These are phyloP conservation scores for Bombus haemorrhoidalis DNA, from an alignment of 1,140 invertebrate genomes.

Conservation along the genomic window DNA sequence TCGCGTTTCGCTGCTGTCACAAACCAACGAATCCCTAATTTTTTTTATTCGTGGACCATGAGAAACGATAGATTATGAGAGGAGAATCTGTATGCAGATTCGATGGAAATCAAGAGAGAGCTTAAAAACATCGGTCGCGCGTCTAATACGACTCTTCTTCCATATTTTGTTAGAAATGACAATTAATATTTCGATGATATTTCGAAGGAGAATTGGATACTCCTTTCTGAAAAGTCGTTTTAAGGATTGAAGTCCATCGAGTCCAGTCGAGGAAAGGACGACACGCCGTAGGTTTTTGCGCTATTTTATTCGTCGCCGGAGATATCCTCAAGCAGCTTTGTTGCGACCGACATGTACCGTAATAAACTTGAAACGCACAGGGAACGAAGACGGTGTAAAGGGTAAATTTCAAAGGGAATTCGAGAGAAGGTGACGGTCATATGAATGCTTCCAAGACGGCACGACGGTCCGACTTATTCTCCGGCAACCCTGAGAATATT, in stretches of 20 bases:
- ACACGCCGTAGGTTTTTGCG: slow-evolving; percentile 36
- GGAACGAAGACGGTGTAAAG: slow-evolving; percentile 64
- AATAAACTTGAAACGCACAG: slow-evolving; percentile 56
- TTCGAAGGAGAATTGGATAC: too few species aligned
- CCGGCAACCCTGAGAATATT: slow-evolving; percentile 56
- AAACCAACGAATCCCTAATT: slow-evolving; percentile 18
- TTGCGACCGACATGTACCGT: slow-evolving; percentile 11
- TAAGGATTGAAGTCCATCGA: neutral
- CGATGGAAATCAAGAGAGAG: neutral
- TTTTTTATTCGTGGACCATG: neutral
- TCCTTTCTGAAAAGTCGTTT: too few species aligned
- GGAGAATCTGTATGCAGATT: neutral
- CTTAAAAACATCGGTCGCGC: neutral
- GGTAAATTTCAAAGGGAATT: slow-evolving; percentile 80
- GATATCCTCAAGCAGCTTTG: slow-evolving; percentile 38
- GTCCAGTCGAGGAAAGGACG: neutral
- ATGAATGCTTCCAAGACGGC: slow-evolving; percentile 74
- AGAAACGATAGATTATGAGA: neutral
- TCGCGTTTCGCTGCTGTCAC: slow-evolving; percentile 6
- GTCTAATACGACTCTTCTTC: too few species aligned
- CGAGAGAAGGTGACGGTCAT: slow-evolving; percentile 62
- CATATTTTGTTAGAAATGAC: too few species aligned
- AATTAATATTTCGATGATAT: neutral
- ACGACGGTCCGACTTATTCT: slow-evolving; percentile 8
- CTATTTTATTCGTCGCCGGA: slow-evolving; percentile 46